Evolutionary conservation across 2,888 invertebrate genomes (phyloP), one percentile per base, ranked within the genome.

Genomic region (Andrena dorsata): DNA sequence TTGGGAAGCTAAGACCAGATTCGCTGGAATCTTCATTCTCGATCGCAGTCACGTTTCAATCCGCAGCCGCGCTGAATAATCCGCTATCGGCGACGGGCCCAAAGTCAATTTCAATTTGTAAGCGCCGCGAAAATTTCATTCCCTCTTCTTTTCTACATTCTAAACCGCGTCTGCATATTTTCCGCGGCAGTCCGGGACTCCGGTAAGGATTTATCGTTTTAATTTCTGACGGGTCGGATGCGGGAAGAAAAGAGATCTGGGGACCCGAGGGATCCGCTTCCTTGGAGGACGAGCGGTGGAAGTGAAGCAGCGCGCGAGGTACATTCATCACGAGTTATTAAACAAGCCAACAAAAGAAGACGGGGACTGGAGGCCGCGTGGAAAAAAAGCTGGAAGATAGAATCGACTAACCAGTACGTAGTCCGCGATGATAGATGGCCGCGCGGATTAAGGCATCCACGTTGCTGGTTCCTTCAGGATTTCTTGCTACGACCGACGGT

Each of bases 321-420:
- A 92, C 92, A 93, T 93, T 93, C 92, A 93, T 93, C 93, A 93
- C 92, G 90, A 92, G 93, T 93, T 93, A 93, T 93, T 93, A 93
- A 93, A 92, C 92, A 92, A 92, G 91, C 90, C 89, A 93, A 93
- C 92, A 93, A 93, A 93, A 92, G 91, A 88, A 89, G 87, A 90
- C 88, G 87, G 85, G 69, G 86, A 88, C 89, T 87, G 79, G 85
- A 89, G 88, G 90, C 90, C 89, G 91, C 86, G 91, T 47, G 41
- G 79, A 72, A 72, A 86, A 87, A 77, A 87, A 91, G 91, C 90
- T 90, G 91, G 88, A 88, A 93, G 92, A 93, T 93, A 92, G 92
- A 93, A 92, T 93, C 93, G 91, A 87, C 91, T 92, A 92, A 93
- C 92, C 92, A 92, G 92, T 92, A 91, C 91, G 90, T 60, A 70